Conservation (phyloP, 2,113 vertebrate species). For the Mohoua ochrocephala region DNA sequence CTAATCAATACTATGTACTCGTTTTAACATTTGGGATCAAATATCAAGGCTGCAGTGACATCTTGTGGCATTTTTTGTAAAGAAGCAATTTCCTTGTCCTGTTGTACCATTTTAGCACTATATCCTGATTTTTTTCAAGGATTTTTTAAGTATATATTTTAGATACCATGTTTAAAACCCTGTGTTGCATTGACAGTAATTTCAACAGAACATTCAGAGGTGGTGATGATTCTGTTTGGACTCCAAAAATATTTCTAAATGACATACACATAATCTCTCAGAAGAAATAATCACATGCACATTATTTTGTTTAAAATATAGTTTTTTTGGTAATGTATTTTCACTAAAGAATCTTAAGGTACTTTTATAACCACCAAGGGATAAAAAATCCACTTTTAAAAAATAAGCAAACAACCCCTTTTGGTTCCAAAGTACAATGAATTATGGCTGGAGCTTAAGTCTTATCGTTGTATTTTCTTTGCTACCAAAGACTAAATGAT, state of each 20-base stretch:
- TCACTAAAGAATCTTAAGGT: not conserved
- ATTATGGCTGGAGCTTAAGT: not conserved
- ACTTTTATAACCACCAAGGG: not conserved
- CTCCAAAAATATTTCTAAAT: not conserved
- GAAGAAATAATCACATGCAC: not conserved
- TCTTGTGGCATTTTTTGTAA: slow-evolving; percentile 23
- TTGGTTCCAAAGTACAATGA: not conserved
- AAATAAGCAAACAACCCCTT: not conserved
- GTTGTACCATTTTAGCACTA: not conserved
- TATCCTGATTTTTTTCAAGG: not conserved
- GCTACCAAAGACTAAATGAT: not conserved
- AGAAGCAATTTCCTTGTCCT: not conserved
- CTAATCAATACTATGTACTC: not conserved
- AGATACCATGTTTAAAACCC: not conserved
- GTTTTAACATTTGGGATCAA: not conserved
- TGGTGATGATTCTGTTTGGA: not conserved
- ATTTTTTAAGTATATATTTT: not conserved
- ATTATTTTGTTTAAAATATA: not conserved
- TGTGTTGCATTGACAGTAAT: not conserved
- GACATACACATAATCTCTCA: not conserved
- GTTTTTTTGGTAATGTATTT: not conserved
- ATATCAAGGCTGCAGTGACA: slow-evolving; percentile 12
- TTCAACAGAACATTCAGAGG: not conserved
- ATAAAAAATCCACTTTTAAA: not conserved
- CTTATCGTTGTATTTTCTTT: not conserved